Evolutionary conservation across 2,888 invertebrate species (phyloP).

Genomic region (Gymnosoma rotundatum): DNA sequence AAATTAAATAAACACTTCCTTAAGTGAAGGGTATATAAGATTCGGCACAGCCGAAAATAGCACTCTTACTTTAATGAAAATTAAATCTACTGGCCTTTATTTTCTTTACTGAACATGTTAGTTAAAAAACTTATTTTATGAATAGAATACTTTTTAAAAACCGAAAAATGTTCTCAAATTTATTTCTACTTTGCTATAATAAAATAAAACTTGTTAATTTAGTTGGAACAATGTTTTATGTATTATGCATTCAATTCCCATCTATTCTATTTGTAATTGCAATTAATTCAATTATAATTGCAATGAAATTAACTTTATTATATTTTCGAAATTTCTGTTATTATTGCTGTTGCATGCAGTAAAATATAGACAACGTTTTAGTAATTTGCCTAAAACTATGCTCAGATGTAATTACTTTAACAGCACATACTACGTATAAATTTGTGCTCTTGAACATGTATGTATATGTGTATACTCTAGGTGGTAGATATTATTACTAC

Average conservation of each 20-base stretch:
- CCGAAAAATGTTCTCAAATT: no score
- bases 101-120: no score
- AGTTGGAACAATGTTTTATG: not conserved
- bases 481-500: not conserved
- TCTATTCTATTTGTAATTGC: conserved; percentile 55
- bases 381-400: conserved; percentile 54
- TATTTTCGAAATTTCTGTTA: conserved; percentile 48
- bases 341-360: conserved; percentile 27
- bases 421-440: conserved; percentile 27
- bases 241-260: conserved; percentile 29
- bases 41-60: no score
- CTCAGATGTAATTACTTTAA: conserved; percentile 63
- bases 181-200: no score
- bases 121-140: no score
- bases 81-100: no score
- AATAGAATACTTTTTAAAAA: no score
- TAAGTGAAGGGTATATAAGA: no score
- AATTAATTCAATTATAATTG: conserved; percentile 71
- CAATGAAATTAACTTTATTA: conserved; percentile 64
- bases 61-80: no score
- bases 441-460: conserved; percentile 9
- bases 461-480: not conserved
- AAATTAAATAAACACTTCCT: no score
- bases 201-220: no score
- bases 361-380: conserved; percentile 36